phyloP scores from a whole-genome alignment of 2,888 invertebrate genomes.

The Mechanitis mazaeus region DNA sequence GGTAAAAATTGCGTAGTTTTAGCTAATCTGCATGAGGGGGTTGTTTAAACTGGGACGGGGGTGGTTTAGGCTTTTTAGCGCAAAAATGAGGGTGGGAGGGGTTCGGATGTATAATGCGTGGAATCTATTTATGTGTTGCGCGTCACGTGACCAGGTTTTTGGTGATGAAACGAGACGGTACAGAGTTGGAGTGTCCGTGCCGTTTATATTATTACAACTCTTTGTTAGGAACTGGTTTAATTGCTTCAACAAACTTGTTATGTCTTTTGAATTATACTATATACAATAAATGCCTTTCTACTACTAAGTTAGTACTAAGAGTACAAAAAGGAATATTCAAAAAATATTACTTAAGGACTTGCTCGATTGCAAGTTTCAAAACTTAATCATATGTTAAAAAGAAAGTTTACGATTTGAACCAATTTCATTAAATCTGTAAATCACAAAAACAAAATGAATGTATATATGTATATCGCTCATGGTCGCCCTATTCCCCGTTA shows the following conservation, averaged over 20 bases:
- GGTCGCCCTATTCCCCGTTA: conserved; percentile 54
- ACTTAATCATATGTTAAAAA: no score
- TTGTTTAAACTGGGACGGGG: conserved; percentile 58
- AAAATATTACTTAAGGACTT: no score
- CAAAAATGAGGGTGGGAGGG: conserved; percentile 66
- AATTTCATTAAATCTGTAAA: neutral
- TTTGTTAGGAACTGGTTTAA: no score
- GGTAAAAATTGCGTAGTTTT: conserved; percentile 82
- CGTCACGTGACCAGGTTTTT: conserved; percentile 30
- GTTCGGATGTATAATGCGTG: conserved; percentile 72
- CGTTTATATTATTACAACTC: no score
- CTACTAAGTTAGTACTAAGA: no score
- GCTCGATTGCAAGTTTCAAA: no score
- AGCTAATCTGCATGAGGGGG: conserved; percentile 78
- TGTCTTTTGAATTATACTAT: no score
- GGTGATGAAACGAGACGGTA: conserved; percentile 29
- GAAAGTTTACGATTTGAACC: no score
- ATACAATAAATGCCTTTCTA: no score
- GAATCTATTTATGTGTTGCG: conserved; percentile 72
- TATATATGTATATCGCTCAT: conserved; percentile 16
- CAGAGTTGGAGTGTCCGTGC: conserved; percentile 1
- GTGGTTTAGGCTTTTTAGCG: conserved; percentile 74
- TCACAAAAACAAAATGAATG: neutral
- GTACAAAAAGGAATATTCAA: no score
- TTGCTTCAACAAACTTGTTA: no score